phyloP scores from a whole-genome alignment of 2,113 vertebrate species.

The Hydropotes inermis region DNA sequence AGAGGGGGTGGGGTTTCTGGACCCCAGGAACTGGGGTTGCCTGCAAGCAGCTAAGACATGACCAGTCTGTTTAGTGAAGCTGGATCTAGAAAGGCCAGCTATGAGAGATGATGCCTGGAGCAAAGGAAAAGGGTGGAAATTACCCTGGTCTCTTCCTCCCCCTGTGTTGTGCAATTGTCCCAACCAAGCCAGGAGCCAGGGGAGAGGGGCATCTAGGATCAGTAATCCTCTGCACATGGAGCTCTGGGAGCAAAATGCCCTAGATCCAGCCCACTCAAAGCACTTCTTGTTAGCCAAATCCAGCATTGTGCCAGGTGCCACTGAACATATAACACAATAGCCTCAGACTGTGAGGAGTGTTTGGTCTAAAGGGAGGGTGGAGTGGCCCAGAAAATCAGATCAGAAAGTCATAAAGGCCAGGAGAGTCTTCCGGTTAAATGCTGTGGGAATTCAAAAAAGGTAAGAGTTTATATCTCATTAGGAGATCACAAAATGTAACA shows the following conservation, averaged over 20 bases:
- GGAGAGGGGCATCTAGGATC: accelerated
- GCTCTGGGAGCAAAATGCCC: not conserved
- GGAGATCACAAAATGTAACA: not conserved
- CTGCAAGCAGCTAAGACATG: not conserved
- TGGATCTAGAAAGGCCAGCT: not conserved
- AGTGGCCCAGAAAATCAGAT: not conserved
- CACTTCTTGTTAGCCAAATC: not conserved
- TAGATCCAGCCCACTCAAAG: not conserved
- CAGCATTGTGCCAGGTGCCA: not conserved
- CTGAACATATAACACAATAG: not conserved
- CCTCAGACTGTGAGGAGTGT: not conserved
- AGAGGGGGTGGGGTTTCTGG: not conserved
- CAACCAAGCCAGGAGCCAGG: not conserved
- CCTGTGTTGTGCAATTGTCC: not conserved
- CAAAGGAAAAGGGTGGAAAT: not conserved
- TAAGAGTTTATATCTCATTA: not conserved
- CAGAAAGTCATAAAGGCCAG: not conserved
- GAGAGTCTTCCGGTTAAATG: not conserved
- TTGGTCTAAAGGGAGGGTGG: not conserved
- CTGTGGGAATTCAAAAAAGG: not conserved
- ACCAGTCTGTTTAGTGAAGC: not conserved
- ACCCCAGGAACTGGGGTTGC: not conserved
- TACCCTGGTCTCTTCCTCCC: not conserved
- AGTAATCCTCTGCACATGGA: not conserved
- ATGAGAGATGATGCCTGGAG: not conserved